Base-by-base conservation (phyloP, 1,140 invertebrate genomes). In the Akabosia matsudoensis region DNA sequence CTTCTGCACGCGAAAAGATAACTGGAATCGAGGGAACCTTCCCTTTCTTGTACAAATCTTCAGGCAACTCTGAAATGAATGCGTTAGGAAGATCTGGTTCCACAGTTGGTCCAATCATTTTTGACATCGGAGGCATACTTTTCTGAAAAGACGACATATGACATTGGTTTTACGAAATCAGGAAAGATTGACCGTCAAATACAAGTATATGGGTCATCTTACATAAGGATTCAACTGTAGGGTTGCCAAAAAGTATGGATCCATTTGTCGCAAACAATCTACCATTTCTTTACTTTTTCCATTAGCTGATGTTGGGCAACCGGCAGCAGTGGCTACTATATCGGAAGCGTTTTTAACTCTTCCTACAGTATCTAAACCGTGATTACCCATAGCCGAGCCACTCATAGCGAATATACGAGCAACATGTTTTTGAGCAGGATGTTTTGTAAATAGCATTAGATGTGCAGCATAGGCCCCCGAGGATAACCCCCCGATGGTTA, bases 1-100 rank as follows among this genome's bases (percentile, higher is more conserved):
- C 78, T 31, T 72, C 61, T 0, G 74, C 74, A 33, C 67, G 34
- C n/a, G 71, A 34, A 7, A 51, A 13, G 14, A 79, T 56, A 56
- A 54, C 73, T 0, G 78, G 78, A 24, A 74, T 76, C 18, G 37
- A 33, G 0, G 54, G 7, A 33, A 75, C 74, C 0, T 51, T 22
- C 7, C 54, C 71, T 37, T 45, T 74, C 34, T 24, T 30, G 31
- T 79, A 79, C 7, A 31, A 31, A 18, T 70, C 78, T 34, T 74
- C 71, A 14, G 78, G 71, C 0, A 75, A 70, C 33, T 76, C 70
- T 13, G 78, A 74, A 30, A 79, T 56, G 24, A 79, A 79, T 16
- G 78, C 78, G 1, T 52, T 28, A 1, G 56, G 22, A 34, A 54
- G 22, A n/a, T 76, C 71, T 1, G 74, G 56, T 31, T 79, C 78